Conservation (phyloP, 2,113 vertebrate genomes). For the Ascaphus truei region DNA sequence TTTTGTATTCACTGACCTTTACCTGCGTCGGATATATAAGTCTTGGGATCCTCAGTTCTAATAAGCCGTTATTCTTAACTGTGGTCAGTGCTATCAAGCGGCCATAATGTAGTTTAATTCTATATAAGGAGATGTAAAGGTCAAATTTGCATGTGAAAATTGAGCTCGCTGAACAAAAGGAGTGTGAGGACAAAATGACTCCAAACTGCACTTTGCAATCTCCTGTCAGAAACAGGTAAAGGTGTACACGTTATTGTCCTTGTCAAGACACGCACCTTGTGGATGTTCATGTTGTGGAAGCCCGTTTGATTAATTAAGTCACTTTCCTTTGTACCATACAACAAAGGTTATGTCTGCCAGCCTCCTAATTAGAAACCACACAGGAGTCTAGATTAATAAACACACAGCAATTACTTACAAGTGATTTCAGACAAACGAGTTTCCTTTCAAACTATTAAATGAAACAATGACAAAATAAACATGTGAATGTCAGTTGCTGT, state of each 20-base stretch:
- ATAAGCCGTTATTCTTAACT: neutral
- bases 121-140: conserved; percentile 42
- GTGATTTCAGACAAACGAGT: conserved; percentile 2
- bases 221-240: neutral
- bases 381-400: conserved; percentile 5
- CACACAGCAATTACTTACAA: conserved; percentile 14
- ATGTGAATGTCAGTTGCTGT: conserved; percentile 9
- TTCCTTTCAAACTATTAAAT: conserved; percentile 12
- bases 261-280: neutral
- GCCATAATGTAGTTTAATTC: conserved; percentile 42
- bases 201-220: neutral
- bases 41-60: neutral
- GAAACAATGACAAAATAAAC: neutral
- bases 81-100: conserved; percentile 17
- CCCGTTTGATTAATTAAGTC: conserved; percentile 19
- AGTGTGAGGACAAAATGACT: conserved; percentile 30
- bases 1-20: neutral
- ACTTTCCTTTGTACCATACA: neutral
- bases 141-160: conserved; percentile 51
- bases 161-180: conserved; percentile 39
- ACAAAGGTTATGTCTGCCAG: conserved; percentile 23
- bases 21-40: neutral
- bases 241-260: neutral
- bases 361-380: conserved; percentile 23
- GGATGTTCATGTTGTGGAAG: conserved; percentile 9